These are phyloP conservation scores for Trichechus manatus DNA, from an alignment of 2,113 vertebrate species.

Conservation along the genomic window DNA sequence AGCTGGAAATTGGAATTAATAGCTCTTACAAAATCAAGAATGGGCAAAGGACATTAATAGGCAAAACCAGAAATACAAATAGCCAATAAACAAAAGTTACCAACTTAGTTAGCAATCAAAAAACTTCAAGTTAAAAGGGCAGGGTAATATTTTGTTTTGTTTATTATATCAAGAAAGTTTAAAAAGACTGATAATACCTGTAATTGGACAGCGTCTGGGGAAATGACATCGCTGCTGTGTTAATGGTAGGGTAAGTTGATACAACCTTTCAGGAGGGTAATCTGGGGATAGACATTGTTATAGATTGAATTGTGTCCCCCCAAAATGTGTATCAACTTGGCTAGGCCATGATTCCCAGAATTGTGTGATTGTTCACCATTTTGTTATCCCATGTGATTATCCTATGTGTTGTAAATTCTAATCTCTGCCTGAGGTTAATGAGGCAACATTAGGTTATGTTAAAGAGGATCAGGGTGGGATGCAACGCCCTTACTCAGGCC, in stretches of 20 bases:
- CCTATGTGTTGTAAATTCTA: too few relatives aligned
- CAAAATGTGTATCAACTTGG: too few relatives aligned
- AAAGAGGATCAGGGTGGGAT: too few relatives aligned
- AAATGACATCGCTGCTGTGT: not conserved
- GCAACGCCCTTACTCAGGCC: too few relatives aligned
- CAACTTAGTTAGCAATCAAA: not conserved
- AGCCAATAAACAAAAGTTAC: not conserved
- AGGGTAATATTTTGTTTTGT: not conserved
- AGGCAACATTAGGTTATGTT: too few relatives aligned
- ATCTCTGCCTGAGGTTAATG: too few relatives aligned
- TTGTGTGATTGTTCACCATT: too few relatives aligned
- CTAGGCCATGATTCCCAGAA: too few relatives aligned
- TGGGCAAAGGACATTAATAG: not conserved
- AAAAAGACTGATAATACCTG: not conserved
- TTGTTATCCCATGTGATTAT: too few relatives aligned
- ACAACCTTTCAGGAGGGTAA: not conserved
- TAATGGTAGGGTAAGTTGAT: not conserved
- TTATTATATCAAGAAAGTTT: not conserved
- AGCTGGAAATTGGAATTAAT: not conserved
- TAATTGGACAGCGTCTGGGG: not conserved
- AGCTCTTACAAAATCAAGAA: conserved; percentile 18
- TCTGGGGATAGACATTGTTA: not conserved
- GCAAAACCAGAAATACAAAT: not conserved
- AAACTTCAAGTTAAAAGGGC: conserved; percentile 4
- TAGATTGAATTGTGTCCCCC: too few relatives aligned